Base-by-base conservation (phyloP, 2,113 vertebrate species). In the Collichthys lucidus region DNA sequence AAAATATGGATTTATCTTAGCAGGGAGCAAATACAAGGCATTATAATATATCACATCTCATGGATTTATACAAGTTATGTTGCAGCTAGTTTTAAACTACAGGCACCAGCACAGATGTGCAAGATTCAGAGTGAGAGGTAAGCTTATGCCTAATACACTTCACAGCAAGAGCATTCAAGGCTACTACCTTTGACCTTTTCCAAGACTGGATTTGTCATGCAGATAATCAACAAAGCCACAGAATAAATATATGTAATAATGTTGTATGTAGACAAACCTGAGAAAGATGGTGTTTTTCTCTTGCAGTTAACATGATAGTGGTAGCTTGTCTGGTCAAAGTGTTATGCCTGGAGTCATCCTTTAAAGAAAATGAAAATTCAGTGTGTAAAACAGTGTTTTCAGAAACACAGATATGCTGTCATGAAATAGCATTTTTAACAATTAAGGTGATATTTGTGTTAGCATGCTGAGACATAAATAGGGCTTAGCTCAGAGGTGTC, bases 251-350 rank as follows among this genome's bases (percentile, higher is more conserved):
- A 10, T 17, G 46, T n/a, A 42, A 22, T 64, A 46, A 44, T n/a
- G 19, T 44, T 42, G 12, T 15, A 46, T n/a, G 42, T 20, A 46
- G 12, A 61, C 44, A 74, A 16, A 74, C 62, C 44, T 59, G 42
- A 24, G 42, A 77, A 60, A 68, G 44, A 60, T 50, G 73, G 60
- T 56, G n/a, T n/a, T 65, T 75, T 75, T 75, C 60, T 74, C 60
- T 74, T 42, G 47, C 73, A 55, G 61, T 75, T 49, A 75, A 56
- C 60, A 75, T 20, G 44, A 75, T 75, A 64, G 73, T 47, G 64
- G 60, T 46, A 75, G 73, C 73, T 65, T 75, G 60, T 75, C 49
- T 75, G 31, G 60, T 55, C 49, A 75, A 12, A 62, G 20, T 53
- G 15, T 63, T 3, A 26, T 16, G 11, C 24, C 64, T 17, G 44